Evolutionary conservation across 2,113 vertebrate species (phyloP).

Genomic region (Chauna torquata): DNA sequence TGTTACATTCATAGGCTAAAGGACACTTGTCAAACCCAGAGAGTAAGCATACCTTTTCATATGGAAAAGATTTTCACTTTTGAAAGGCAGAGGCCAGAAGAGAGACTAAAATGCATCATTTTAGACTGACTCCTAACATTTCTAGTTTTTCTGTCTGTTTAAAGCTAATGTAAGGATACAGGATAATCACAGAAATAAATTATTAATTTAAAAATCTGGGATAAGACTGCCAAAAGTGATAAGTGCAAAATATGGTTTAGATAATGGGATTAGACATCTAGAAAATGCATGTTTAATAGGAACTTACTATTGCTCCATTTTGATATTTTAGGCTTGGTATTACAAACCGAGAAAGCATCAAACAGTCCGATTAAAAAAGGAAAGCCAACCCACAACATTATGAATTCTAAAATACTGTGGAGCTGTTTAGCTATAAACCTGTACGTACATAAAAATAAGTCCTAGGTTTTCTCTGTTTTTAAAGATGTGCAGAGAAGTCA

Average conservation of each 20-base stretch:
- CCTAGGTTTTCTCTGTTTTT: background rate
- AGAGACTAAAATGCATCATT: conserved; percentile 20
- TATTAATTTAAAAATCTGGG: conserved; percentile 48
- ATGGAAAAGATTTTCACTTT: conserved; percentile 1
- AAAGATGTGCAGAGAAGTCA: background rate
- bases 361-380: background rate
- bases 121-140: background rate
- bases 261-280: conserved; percentile 50
- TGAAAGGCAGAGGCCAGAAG: conserved; percentile 23
- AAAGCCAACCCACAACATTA: background rate
- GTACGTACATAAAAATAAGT: background rate
- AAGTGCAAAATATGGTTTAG: conserved; percentile 11
- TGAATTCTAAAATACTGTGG: background rate
- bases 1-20: conserved; percentile 63
- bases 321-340: background rate
- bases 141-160: background rate
- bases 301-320: background rate
- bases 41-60: conserved; percentile 29
- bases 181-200: conserved; percentile 60
- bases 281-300: conserved; percentile 36
- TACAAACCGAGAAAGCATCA: background rate
- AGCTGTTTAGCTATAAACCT: background rate
- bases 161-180: conserved; percentile 53
- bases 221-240: conserved; percentile 50
- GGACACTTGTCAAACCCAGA: conserved; percentile 18